phyloP scores from a whole-genome alignment of 2,888 invertebrate species.

The Chromoteleia sp. region DNA sequence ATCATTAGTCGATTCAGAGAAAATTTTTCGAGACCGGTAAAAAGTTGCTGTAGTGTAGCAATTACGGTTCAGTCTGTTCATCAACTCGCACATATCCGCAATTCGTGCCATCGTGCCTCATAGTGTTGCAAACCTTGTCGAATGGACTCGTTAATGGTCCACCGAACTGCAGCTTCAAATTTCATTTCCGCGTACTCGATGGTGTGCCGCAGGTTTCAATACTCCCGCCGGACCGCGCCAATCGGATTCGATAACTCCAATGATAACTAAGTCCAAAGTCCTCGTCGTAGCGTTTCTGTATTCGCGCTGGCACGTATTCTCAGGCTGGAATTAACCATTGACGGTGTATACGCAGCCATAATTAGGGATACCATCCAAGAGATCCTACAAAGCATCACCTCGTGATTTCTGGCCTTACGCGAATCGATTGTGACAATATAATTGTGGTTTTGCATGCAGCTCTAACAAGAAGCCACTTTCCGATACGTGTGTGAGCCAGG shows the following conservation, averaged over 20 bases:
- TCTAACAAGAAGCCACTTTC: slow-evolving; percentile 40
- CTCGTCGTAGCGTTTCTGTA: slow-evolving; percentile 49
- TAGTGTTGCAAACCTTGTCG: slow-evolving; percentile 63
- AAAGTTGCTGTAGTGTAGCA: slow-evolving; percentile 34
- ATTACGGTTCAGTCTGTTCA: slow-evolving; percentile 43
- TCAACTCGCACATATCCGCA: slow-evolving; percentile 49
- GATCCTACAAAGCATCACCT: slow-evolving; percentile 32
- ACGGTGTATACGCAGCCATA: slow-evolving; percentile 24
- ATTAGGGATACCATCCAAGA: slow-evolving; percentile 34
- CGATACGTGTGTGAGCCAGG: slow-evolving; percentile 11
- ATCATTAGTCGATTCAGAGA: slow-evolving; percentile 35
- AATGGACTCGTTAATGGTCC: slow-evolving; percentile 73
- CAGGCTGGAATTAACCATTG: slow-evolving; percentile 47
- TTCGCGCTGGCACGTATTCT: slow-evolving; percentile 36
- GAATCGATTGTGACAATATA: slow-evolving; percentile 53
- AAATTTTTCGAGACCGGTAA: slow-evolving; percentile 17
- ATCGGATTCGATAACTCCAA: slow-evolving; percentile 70
- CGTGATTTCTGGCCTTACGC: slow-evolving; percentile 43
- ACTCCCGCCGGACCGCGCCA: slow-evolving; percentile 65
- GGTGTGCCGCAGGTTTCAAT: slow-evolving; percentile 63
- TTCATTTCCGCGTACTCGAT: slow-evolving; percentile 72
- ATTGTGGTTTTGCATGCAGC: slow-evolving; percentile 44
- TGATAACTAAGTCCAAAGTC: slow-evolving; percentile 61
- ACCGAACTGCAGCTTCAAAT: slow-evolving; percentile 73
- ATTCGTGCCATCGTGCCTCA: slow-evolving; percentile 56